Evolutionary conservation across 2,797 vertebrate species (phyloP).

Genomic region (Pampus argenteus): DNA sequence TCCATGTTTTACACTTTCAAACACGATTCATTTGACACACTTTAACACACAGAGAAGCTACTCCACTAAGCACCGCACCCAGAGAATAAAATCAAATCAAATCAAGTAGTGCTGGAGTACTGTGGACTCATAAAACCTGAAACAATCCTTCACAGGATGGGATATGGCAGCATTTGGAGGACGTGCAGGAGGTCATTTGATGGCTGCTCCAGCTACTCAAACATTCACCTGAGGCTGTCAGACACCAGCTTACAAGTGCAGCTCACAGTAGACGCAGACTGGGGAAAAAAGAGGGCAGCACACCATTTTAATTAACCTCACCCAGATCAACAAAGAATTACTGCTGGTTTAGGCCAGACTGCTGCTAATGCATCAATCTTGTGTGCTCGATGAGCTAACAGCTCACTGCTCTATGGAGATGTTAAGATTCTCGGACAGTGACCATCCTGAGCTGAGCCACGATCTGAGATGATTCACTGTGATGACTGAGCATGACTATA

Average conservation of each 20-base stretch:
- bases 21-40: constrained; percentile 32
- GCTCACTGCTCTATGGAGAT: constrained; percentile 35
- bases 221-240: constrained; percentile 45
- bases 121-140: constrained; percentile 35
- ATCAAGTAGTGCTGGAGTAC: constrained; percentile 22
- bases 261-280: constrained; percentile 29
- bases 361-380: too few species aligned
- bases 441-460: constrained; percentile 19
- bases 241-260: constrained; percentile 36
- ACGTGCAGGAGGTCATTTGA: constrained; percentile 69
- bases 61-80: constrained; percentile 12
- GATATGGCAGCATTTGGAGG: constrained; percentile 64
- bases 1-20: neutral
- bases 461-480: constrained; percentile 43
- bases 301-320: constrained; percentile 60
- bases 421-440: constrained; percentile 46
- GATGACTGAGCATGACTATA: constrained; percentile 42
- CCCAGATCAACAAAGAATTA: constrained; percentile 42
- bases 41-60: constrained; percentile 11
- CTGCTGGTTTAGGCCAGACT: constrained; percentile 33
- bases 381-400: constrained; percentile 35
- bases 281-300: constrained; percentile 39
- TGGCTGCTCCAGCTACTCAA: constrained; percentile 50
- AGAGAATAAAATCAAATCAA: constrained; percentile 17
- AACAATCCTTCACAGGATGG: constrained; percentile 70